phyloP scores from a whole-genome alignment of 2,888 invertebrate genomes.

The Holacanthella duospinosa region DNA sequence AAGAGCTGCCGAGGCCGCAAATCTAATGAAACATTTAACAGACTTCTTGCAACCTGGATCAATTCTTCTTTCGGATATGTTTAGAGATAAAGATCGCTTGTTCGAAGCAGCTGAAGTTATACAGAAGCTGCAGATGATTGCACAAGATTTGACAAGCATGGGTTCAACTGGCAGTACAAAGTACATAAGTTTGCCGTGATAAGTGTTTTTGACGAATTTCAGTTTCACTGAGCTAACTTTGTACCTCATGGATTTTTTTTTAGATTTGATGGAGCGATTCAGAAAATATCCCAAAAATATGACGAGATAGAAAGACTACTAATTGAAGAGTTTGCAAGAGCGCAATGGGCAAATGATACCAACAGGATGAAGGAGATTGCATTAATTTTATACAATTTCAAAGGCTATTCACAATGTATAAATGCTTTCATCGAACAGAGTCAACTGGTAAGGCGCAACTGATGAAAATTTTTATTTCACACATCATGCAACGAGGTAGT shows the following conservation, averaged over 20 bases:
- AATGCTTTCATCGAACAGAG: slow-evolving; percentile 95
- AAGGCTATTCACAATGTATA: slow-evolving; percentile 90
- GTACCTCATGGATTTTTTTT: slow-evolving; percentile 15
- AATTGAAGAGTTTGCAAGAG: slow-evolving; percentile 87
- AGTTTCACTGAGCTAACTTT: no score
- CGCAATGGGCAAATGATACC: slow-evolving; percentile 74
- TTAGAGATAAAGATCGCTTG: slow-evolving; percentile 60
- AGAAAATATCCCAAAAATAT: slow-evolving; percentile 77
- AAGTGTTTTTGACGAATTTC: no score
- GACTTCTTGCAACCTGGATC: slow-evolving; percentile 75
- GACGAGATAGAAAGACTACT: slow-evolving; percentile 78
- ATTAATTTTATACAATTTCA: slow-evolving; percentile 82
- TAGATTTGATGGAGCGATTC: slow-evolving; percentile 67
- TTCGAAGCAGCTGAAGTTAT: slow-evolving; percentile 95
- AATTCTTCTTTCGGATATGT: slow-evolving; percentile 71
- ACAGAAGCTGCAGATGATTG: slow-evolving; percentile 87
- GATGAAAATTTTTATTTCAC: slow-evolving; percentile 4
- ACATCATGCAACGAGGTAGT: no score
- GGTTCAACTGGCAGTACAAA: slow-evolving; percentile 12
- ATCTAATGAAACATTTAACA: slow-evolving; percentile 78
- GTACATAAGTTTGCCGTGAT: neutral
- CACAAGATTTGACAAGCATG: slow-evolving; percentile 67
- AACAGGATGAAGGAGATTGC: slow-evolving; percentile 88
- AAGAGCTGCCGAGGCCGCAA: slow-evolving; percentile 87
- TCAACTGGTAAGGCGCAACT: slow-evolving; percentile 58